Conservation (phyloP, 2,888 invertebrate genomes). For the Polydesmus complanatus region DNA sequence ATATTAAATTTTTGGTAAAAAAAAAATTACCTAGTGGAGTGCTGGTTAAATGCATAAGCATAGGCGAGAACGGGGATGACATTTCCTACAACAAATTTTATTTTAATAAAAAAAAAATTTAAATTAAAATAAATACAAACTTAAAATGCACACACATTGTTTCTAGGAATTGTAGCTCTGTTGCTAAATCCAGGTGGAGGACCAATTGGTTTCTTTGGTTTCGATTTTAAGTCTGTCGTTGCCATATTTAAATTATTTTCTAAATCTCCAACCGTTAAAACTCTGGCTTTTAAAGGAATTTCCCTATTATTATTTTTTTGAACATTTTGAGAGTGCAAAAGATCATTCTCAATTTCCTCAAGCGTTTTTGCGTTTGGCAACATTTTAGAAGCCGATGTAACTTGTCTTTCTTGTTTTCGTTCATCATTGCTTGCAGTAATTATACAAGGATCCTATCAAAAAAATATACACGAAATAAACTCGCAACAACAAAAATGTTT, state of each 20-base stretch:
- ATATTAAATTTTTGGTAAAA: too few relatives aligned
- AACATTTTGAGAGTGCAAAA: constrained; percentile 36
- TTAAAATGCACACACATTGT: neutral
- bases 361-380: constrained; percentile 52
- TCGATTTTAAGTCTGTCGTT: neutral
- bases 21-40: too few relatives aligned
- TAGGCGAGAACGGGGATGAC: neutral
- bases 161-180: neutral
- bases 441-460: too few relatives aligned
- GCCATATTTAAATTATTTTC: constrained; percentile 11
- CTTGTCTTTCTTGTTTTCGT: too few relatives aligned
- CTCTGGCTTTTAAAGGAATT: constrained; percentile 13
- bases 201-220: constrained; percentile 5
- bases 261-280: constrained; percentile 17
- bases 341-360: constrained; percentile 54
- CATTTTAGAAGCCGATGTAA: constrained; percentile 2
- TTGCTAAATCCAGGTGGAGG: constrained; percentile 12
- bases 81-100: constrained; percentile 1
- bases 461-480: too few relatives aligned
- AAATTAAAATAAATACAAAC: neutral
- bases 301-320: constrained; percentile 19
- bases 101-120: too few relatives aligned
- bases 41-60: neutral
- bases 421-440: too few relatives aligned
- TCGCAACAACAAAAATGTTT: too few relatives aligned